Evolutionary conservation across 1,140 invertebrate genomes (phyloP).

Genomic region (Lepidurus arcticus): DNA sequence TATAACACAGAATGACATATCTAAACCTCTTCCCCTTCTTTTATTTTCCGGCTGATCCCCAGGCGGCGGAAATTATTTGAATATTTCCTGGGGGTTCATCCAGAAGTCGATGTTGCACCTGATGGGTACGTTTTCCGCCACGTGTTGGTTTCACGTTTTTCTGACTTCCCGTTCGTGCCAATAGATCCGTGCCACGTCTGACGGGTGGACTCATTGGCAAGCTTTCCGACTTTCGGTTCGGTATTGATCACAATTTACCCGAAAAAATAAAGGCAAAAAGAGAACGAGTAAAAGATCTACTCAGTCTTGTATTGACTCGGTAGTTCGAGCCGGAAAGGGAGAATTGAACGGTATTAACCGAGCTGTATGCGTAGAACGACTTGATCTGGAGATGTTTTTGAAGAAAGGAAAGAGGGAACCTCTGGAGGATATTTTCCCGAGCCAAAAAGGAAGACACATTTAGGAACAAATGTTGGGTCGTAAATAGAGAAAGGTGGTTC

Average conservation of each 20-base stretch:
- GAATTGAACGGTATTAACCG: too few relatives aligned
- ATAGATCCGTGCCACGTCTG: not conserved
- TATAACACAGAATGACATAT: too few relatives aligned
- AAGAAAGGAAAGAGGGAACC: not conserved
- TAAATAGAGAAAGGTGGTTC: not conserved
- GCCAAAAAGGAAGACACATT: not conserved
- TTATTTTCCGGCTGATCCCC: not conserved
- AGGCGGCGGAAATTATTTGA: not conserved
- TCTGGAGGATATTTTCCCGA: not conserved
- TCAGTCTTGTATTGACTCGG: too few relatives aligned
- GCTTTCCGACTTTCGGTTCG: too few relatives aligned
- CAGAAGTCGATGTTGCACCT: not conserved
- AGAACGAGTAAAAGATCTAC: too few relatives aligned
- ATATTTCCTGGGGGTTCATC: not conserved
- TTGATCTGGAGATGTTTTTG: not conserved
- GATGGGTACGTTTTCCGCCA: not conserved
- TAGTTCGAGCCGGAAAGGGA: too few relatives aligned
- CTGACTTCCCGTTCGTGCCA: not conserved
- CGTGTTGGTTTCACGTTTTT: not conserved
- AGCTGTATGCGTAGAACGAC: not conserved
- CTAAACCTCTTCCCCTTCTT: too few relatives aligned
- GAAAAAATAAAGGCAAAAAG: too few relatives aligned
- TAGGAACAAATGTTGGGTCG: not conserved
- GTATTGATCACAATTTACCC: too few relatives aligned
- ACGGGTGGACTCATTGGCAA: too few relatives aligned